Evolutionary conservation across 2,113 vertebrate species (phyloP).

Genomic region (Oplegnathus fasciatus): DNA sequence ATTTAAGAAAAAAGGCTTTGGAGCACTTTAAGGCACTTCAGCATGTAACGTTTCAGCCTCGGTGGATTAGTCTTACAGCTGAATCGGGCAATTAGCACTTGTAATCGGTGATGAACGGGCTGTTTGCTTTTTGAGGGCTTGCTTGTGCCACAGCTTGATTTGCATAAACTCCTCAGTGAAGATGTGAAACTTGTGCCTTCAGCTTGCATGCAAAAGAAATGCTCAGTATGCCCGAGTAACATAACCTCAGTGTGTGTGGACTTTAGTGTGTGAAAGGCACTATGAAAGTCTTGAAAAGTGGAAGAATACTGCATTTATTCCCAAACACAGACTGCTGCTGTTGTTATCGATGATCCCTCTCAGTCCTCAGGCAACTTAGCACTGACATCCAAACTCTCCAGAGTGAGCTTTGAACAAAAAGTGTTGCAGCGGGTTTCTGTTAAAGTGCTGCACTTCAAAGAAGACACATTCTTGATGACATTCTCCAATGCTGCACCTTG

Average conservation of each 20-base stretch:
- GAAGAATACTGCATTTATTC: slow-evolving; percentile 4
- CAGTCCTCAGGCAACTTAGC: background rate
- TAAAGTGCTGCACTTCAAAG: slow-evolving; percentile 56
- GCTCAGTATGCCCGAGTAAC: background rate
- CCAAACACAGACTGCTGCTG: background rate
- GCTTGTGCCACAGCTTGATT: slow-evolving; percentile 1
- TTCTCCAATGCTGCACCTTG: slow-evolving; percentile 2
- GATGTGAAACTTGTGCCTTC: background rate
- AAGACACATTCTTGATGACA: slow-evolving; percentile 21
- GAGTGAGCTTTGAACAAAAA: slow-evolving; percentile 16
- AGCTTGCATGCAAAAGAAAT: background rate
- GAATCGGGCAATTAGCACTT: background rate
- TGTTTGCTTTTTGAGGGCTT: background rate
- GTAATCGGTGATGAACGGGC: background rate
- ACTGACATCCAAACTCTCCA: slow-evolving; percentile 30
- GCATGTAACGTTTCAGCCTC: slow-evolving; percentile 5
- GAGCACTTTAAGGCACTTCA: background rate
- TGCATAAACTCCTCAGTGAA: background rate
- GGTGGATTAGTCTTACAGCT: slow-evolving; percentile 3
- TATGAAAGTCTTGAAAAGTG: background rate
- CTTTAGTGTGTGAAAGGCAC: slow-evolving; percentile 33
- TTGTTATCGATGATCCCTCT: slow-evolving; percentile 7
- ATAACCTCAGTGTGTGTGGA: slow-evolving; percentile 1
- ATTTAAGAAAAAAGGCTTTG: background rate
- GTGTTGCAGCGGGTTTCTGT: slow-evolving; percentile 46